phyloP scores from a whole-genome alignment of 1,140 invertebrate species.

The Nasonia longicornis region DNA sequence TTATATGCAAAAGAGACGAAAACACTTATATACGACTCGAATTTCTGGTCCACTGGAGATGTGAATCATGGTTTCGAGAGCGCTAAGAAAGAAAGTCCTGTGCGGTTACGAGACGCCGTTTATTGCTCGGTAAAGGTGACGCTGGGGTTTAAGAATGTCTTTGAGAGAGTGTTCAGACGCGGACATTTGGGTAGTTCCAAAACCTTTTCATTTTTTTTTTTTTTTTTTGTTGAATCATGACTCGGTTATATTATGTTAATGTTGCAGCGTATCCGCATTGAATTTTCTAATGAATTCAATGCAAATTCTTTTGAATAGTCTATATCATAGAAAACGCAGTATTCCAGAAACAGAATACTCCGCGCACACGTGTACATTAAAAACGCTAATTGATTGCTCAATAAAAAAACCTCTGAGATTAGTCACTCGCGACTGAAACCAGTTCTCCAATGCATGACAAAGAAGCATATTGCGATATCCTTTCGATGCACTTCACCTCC shows the following conservation, averaged over 20 bases:
- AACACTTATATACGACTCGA: no score
- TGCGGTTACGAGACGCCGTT: not conserved
- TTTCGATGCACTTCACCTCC: no score
- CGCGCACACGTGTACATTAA: no score
- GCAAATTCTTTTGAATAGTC: no score
- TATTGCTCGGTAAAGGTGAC: conserved; percentile 9
- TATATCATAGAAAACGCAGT: no score
- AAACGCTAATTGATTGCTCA: not conserved
- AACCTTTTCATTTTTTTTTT: not conserved
- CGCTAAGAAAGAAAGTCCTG: conserved; percentile 18
- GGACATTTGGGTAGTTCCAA: conserved; percentile 3
- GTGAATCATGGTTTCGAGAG: conserved; percentile 7
- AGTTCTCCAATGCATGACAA: no score
- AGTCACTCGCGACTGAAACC: not conserved
- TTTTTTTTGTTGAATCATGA: conserved; percentile 5
- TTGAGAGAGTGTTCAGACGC: not conserved
- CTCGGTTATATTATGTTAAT: not conserved
- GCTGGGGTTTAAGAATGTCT: conserved; percentile 27
- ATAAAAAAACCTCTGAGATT: not conserved
- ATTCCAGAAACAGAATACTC: no score
- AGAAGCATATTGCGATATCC: no score
- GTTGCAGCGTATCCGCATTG: no score
- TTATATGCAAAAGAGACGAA: no score
- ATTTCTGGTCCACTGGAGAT: not conserved
- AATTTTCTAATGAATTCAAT: no score